A percentile compares a stretch with the other conserved stretches of the same genome.
phyloP scores from a whole-genome alignment of 2,113 vertebrate species.

The Phyllostomus hastatus region DNA sequence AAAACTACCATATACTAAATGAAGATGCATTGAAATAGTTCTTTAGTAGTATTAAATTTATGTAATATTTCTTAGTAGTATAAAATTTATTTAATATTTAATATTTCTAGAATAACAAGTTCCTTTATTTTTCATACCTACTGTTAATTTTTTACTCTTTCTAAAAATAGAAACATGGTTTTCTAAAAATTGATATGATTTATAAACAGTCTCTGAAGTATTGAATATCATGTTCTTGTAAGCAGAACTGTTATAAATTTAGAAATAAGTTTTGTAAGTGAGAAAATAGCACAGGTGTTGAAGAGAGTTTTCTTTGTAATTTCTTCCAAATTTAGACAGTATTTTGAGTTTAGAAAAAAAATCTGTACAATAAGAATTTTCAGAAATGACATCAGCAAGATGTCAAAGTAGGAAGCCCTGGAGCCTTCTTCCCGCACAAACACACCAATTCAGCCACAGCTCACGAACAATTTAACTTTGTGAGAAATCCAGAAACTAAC shows the following conservation, averaged over 20 bases:
- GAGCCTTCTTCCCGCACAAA: not conserved
- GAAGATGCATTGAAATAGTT: not conserved
- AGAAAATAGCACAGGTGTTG: not conserved
- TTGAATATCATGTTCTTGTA: not conserved
- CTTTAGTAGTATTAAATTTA: not conserved
- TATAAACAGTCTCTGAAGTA: not conserved
- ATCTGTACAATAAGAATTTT: not conserved
- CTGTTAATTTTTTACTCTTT: not conserved
- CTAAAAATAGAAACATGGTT: conserved; percentile 7
- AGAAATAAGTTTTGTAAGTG: conserved; percentile 27
- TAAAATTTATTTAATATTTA: no score
- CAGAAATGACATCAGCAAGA: not conserved
- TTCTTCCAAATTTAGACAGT: not conserved
- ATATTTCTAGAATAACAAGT: not conserved
- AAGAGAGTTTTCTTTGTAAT: not conserved
- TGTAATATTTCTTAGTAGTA: not conserved
- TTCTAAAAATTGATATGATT: not conserved
- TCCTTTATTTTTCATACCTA: conserved; percentile 25
- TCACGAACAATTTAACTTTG: not conserved
- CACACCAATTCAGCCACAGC: not conserved
- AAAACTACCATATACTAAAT: not conserved
- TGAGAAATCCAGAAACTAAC: not conserved
- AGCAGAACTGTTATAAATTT: conserved; percentile 10
- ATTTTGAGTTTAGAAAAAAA: not conserved
- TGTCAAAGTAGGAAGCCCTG: not conserved